A percentile compares a stretch with the other conserved stretches of the same genome.
These are phyloP conservation scores for Goniozus legneri DNA, from an alignment of 1,140 invertebrate genomes.

Conservation along the genomic window DNA sequence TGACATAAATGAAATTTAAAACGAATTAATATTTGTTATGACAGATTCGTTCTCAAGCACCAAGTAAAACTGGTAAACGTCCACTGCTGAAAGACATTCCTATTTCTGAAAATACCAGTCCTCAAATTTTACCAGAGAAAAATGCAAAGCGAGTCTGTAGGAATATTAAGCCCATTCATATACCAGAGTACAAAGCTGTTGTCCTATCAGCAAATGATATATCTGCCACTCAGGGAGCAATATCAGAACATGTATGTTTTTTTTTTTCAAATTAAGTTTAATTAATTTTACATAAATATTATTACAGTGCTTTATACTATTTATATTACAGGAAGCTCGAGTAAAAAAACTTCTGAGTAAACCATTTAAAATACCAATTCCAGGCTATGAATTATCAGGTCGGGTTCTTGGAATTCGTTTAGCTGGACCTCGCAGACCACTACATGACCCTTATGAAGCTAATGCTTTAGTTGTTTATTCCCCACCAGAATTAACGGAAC, in stretches of 20 bases:
- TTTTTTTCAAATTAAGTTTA: constrained; percentile 8
- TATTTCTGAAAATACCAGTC: constrained; percentile 14
- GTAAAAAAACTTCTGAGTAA: constrained; percentile 82
- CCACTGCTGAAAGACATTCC: constrained; percentile 39
- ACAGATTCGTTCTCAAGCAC: constrained; percentile 55
- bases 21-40: constrained; percentile 5
- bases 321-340: constrained; percentile 63
- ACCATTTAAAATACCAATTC: constrained; percentile 93
- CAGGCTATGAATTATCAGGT: constrained; percentile 78
- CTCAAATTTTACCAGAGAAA: constrained; percentile 2
- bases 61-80: constrained; percentile 58
- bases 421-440: constrained; percentile 65
- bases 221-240: constrained; percentile 32
- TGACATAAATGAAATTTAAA: not conserved
- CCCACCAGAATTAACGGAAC: constrained; percentile 77
- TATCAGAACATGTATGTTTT: constrained; percentile 51
- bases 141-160: constrained; percentile 17
- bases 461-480: constrained; percentile 88
- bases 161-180: constrained; percentile 33
- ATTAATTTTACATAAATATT: constrained; percentile 5
- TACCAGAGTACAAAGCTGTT: constrained; percentile 37
- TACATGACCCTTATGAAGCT: constrained; percentile 93
- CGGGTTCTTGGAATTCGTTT: constrained; percentile 73
- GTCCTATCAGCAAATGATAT: constrained; percentile 39
- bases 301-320: constrained; percentile 9